Percentiles rank a stretch among this genome's conserved stretches.
phyloP scores from a whole-genome alignment of 1,140 invertebrate genomes.

The Sesamia nonagrioides region DNA sequence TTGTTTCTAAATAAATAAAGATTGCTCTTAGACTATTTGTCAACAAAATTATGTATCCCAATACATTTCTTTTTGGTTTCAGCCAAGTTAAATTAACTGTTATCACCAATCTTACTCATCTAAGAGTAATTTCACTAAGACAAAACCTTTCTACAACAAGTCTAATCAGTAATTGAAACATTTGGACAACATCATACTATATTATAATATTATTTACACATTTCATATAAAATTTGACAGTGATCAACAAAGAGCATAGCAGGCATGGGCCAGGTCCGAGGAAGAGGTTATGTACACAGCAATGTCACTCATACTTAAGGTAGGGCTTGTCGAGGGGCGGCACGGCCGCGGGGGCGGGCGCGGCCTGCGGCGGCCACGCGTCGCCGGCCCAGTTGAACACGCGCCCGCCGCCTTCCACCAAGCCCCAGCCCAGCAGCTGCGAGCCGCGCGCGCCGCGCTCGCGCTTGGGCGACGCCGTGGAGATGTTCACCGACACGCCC shows the following conservation, averaged over 20 bases:
- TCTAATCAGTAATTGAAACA: slow-evolving; percentile 50
- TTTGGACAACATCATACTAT: slow-evolving; percentile 75
- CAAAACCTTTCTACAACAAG: no score
- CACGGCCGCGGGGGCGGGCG: slow-evolving; percentile 38
- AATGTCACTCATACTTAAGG: slow-evolving; percentile 81
- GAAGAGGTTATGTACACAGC: slow-evolving; percentile 50
- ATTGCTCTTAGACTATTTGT: no score
- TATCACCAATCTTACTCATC: no score
- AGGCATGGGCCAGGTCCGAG: slow-evolving; percentile 23
- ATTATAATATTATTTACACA: slow-evolving; percentile 84
- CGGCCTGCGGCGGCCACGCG: slow-evolving; percentile 66
- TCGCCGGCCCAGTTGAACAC: slow-evolving; percentile 77
- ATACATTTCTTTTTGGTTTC: no score
- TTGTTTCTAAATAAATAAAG: no score
- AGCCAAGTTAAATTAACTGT: no score
- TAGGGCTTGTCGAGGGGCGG: slow-evolving; percentile 76
- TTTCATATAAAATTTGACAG: slow-evolving; percentile 84
- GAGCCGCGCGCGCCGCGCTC: slow-evolving; percentile 68
- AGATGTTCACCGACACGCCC: slow-evolving; percentile 97
- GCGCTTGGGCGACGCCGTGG: slow-evolving; percentile 96
- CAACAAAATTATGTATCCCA: no score
- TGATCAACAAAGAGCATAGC: slow-evolving; percentile 74
- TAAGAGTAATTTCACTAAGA: no score
- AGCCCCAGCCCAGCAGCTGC: slow-evolving; percentile 73
- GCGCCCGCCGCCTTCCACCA: slow-evolving; percentile 69